These are phyloP conservation scores for Diploscapter pachys DNA, from an alignment of 1,140 invertebrate species.

Conservation along the genomic window DNA sequence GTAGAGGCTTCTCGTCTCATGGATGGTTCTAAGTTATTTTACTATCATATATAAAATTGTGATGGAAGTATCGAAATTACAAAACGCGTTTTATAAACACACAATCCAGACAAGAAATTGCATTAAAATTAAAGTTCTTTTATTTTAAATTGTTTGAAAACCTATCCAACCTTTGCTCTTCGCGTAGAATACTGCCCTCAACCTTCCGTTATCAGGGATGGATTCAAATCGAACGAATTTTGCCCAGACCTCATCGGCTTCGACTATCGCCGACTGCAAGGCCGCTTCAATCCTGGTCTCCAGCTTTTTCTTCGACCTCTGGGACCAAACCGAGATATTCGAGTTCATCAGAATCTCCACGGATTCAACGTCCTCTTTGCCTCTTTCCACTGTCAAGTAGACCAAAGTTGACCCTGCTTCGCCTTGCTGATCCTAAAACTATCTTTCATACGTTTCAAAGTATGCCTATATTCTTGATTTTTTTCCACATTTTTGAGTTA, in stretches of 20 bases:
- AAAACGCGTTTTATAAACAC: no score
- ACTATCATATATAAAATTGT: background rate
- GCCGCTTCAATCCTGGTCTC: conserved; percentile 18
- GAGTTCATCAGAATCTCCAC: conserved; percentile 2
- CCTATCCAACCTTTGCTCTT: background rate
- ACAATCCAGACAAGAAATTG: background rate
- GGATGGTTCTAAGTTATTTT: no score
- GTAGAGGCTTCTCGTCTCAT: no score
- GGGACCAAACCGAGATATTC: background rate
- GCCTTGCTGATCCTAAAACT: background rate
- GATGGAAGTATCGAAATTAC: no score
- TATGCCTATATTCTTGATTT: background rate
- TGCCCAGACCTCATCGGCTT: conserved; percentile 5
- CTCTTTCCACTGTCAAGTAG: no score
- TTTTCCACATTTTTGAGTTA: no score
- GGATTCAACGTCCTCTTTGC: conserved; percentile 7
- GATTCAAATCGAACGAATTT: conserved; percentile 1
- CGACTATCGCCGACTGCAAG: no score
- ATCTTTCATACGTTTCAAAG: no score
- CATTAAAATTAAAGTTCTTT: background rate
- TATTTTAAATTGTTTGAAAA: background rate
- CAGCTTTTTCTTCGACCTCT: conserved; percentile 1
- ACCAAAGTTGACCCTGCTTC: no score
- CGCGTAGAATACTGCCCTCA: no score
- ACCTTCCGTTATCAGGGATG: no score